Percentiles rank a stretch among this genome's conserved stretches.
Conservation (phyloP, 2,113 vertebrate species). For the Ptyas mucosa region DNA sequence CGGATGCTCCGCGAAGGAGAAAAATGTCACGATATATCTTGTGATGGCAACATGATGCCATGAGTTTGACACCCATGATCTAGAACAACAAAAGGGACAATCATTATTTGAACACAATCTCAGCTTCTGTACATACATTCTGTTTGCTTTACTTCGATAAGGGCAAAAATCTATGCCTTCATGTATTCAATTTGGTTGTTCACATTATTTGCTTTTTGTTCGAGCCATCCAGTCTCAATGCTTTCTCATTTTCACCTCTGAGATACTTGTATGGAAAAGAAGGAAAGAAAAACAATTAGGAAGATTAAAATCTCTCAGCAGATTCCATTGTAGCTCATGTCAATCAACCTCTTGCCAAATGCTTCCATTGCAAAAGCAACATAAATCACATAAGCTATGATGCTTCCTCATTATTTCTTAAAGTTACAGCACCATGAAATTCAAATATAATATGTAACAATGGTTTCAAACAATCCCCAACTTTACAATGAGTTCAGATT, state of each 20-base stretch:
- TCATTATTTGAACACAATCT: constrained; percentile 21
- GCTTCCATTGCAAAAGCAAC: constrained; percentile 43
- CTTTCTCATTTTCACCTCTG: constrained; percentile 49
- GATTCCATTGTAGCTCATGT: constrained; percentile 33
- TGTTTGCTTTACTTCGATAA: constrained; percentile 37
- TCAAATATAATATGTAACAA: constrained; percentile 15
- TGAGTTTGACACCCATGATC: not conserved
- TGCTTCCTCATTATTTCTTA: constrained; percentile 11
- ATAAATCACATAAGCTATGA: constrained; percentile 20
- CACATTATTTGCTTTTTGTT: constrained; percentile 49
- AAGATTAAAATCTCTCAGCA: constrained; percentile 49
- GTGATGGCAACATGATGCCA: too few species aligned
- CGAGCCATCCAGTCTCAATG: not conserved
- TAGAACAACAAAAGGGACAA: constrained; percentile 5
- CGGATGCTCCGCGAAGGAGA: too few species aligned
- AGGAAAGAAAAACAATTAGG: constrained; percentile 1
- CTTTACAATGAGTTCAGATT: not conserved
- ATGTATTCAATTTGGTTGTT: constrained; percentile 45
- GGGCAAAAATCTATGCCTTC: constrained; percentile 47
- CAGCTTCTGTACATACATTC: constrained; percentile 38
- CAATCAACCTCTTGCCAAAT: constrained; percentile 24
- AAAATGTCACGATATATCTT: too few species aligned
- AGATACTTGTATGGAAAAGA: constrained; percentile 30
- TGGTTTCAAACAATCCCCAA: not conserved
- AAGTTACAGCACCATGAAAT: not conserved